Percentiles rank a stretch among this genome's conserved stretches.
Conservation (phyloP, 2,888 invertebrate genomes). For the Sesia bembeciformis region DNA sequence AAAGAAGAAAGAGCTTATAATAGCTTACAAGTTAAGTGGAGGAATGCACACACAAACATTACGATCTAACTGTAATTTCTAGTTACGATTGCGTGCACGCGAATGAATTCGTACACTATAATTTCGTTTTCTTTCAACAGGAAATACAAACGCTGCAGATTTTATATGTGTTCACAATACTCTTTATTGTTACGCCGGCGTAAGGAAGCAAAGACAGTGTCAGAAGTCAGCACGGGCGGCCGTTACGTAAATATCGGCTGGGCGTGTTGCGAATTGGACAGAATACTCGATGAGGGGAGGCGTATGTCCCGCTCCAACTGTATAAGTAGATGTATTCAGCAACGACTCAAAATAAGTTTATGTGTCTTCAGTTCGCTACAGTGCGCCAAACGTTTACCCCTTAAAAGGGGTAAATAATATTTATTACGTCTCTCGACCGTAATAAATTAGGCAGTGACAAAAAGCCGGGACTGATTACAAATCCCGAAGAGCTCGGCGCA, state of each 20-base stretch:
- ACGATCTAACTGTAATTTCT: too few species aligned
- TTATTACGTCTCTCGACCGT: slow-evolving; percentile 1
- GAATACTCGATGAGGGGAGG: slow-evolving; percentile 67
- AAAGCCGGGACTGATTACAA: slow-evolving; percentile 21
- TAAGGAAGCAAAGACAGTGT: slow-evolving; percentile 41
- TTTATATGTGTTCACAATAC: slow-evolving; percentile 7
- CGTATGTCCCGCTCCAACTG: slow-evolving; percentile 48
- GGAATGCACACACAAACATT: too few species aligned
- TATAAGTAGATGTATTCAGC: slow-evolving; percentile 50
- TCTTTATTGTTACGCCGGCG: slow-evolving; percentile 23
- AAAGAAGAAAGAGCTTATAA: too few species aligned
- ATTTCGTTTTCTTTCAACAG: not conserved
- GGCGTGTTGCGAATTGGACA: slow-evolving; percentile 67
- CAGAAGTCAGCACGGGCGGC: slow-evolving; percentile 59
- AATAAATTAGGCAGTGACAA: slow-evolving; percentile 18
- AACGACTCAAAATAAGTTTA: slow-evolving; percentile 50
- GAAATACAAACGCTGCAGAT: not conserved
- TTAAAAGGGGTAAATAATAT: not conserved
- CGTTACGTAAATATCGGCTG: slow-evolving; percentile 68
- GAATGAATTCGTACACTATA: not conserved
- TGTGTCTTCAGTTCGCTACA: slow-evolving; percentile 3
- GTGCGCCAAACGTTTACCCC: not conserved
- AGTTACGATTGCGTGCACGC: too few species aligned
- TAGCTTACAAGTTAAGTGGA: too few species aligned
- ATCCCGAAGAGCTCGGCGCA: slow-evolving; percentile 16